Evolutionary conservation across 30 jellyfish, hydroid and myxozoan genomes (phyloP), one percentile per base, ranked within the genome.

Genomic region (Cassiopea andromeda): DNA sequence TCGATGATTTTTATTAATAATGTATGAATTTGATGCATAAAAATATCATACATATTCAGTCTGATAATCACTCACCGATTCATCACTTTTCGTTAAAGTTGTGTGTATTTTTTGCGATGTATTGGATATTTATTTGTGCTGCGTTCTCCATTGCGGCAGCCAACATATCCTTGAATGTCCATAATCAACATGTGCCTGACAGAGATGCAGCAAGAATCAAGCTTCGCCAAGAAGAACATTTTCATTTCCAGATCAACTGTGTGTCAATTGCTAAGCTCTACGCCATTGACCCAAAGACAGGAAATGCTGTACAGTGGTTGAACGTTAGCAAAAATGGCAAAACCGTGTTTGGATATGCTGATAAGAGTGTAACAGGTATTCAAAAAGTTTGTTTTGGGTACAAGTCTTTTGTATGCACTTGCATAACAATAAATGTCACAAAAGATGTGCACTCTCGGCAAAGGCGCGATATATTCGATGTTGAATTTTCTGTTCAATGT

Each of bases 401-500:
- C 73, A 44, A 9, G 44, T 77, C 50, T 16, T 0, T 6, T 50
- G 86, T 77, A 13, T 77, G 86, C 48, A 61, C 27, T 16, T 77
- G 86, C 48, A 9, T 77, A 5, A 77, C 48, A 48, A 14, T 5
- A 66, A 77, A 47, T 48, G 75, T 49, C 50, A 44, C 3, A 48
- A 44, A 77, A 5, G 48, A 12, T 48, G 16, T n/a, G 75, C 75
- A 2, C 46, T 6, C 17, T 19, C 71, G 86, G 27, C 86, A 49
- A 10, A 77, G 48, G 57, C 86, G 86, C 7, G 86, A 54, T 15
- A 46, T 77, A 2, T 46, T 19, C 6, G 86, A 77, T n/a, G 54
- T 77, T 49, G 57, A 48, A 19, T 77, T 38, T 18, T 38, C 71
- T 17, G 58, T 77, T 61, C 49, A 43, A 2, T 77, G 86, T 17